Evolutionary conservation across 2,797 vertebrate species (phyloP).

Genomic region (Ispidina lecontei): DNA sequence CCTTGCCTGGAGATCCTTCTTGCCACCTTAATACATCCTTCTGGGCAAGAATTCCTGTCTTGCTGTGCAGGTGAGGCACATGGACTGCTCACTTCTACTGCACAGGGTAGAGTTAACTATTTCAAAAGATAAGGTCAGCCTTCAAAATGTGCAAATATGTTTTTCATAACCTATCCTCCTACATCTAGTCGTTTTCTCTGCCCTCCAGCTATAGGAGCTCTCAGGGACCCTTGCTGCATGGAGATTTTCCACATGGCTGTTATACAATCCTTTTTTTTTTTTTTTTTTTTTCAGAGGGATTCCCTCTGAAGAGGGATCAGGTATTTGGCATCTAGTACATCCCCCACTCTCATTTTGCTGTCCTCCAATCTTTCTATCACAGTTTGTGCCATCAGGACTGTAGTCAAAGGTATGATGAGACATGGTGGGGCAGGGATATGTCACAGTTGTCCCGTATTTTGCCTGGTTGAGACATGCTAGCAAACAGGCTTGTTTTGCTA

Average conservation of each 20-base stretch:
- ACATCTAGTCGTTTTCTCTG: background rate
- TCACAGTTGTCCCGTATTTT: background rate
- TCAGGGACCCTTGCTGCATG: background rate
- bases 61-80: background rate
- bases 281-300: background rate
- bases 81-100: background rate
- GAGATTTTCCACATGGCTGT: constrained; percentile 25
- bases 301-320: constrained; percentile 26
- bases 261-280: constrained; percentile 10
- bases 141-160: background rate
- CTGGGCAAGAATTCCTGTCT: background rate
- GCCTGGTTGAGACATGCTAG: background rate
- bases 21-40: background rate
- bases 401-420: background rate
- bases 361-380: background rate
- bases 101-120: background rate
- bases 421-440: background rate
- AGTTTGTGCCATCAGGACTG: background rate
- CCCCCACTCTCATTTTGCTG: background rate
- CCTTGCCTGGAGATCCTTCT: background rate
- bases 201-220: background rate
- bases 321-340: background rate
- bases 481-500: background rate
- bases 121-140: background rate
- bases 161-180: constrained; percentile 2